Conservation (phyloP, 2,797 vertebrate species). For the Pseudocheirus occidentalis region DNA sequence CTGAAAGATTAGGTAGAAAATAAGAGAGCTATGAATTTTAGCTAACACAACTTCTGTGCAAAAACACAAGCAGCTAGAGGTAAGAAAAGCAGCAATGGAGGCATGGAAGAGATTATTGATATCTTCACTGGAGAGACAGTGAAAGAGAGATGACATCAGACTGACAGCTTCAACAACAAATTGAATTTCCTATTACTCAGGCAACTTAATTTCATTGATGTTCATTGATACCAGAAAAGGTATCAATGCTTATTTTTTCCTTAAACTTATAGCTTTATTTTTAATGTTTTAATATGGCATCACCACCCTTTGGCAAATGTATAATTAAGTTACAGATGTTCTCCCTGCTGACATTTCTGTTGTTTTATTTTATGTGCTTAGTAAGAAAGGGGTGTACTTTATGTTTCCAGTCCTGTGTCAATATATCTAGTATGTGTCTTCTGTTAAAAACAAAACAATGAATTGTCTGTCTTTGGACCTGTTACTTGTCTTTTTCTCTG, state of each 20-base stretch:
- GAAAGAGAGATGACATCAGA: too few relatives aligned
- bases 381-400: constrained; percentile 57
- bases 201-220: constrained; percentile 78
- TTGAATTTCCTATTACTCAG: constrained; percentile 78
- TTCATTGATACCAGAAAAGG: constrained; percentile 64
- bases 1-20: background rate
- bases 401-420: constrained; percentile 16
- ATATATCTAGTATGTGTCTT: constrained; percentile 24
- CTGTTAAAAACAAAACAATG: constrained; percentile 50
- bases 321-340: constrained; percentile 69
- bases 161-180: constrained; percentile 77
- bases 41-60: constrained; percentile 48
- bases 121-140: constrained; percentile 77
- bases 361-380: constrained; percentile 59
- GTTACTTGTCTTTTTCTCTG: constrained; percentile 70
- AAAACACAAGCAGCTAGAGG: constrained; percentile 62
- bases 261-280: background rate
- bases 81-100: constrained; percentile 64
- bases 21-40: constrained; percentile 61
- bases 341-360: constrained; percentile 49
- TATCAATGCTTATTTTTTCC: constrained; percentile 24
- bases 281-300: constrained; percentile 58
- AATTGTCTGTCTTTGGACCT: constrained; percentile 62
- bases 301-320: constrained; percentile 52
- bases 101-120: constrained; percentile 74